Evolutionary conservation across 2,113 vertebrate genomes (phyloP), one percentile per base, ranked within the genome.

Genomic region (Pterocles burchelli): DNA sequence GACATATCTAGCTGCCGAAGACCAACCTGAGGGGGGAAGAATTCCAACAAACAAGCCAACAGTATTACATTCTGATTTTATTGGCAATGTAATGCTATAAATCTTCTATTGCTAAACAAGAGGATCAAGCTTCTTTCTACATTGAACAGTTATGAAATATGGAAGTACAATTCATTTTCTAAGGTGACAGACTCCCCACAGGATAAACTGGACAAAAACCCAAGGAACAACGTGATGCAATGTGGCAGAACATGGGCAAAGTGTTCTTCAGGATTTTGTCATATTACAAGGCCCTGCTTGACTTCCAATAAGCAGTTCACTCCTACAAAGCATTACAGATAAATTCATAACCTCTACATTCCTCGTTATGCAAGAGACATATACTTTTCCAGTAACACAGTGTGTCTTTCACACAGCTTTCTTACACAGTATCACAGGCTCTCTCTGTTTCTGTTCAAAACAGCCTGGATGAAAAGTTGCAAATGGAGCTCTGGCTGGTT

Each of bases 1-100:
- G 99, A 99, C 99, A 99, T 99, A 97, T 99, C 99, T 96, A 99
- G 99, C 97, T 99, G 99, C 52, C 99, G 99, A 91, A 99, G 97
- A 19, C 99, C 99, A 95, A 99, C 99, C 99, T 99, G 85, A 61
- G 25, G 38, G 58, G n/a, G 45, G 4, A 80, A 57, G 48, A 65
- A 66, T 62, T 43, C 41, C 83, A 79, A 52, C 51, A 79, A 70
- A 52, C 18, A 83, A 81, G 72, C 20, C 29, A 29, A 33, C 17
- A 22, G 33, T 38, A 66, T 81, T 80, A 83, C 67, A 10, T 18
- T 74, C 62, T n/a, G 19, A 67, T 84, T 86, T 83, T 48, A 88
- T 33, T 74, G 57, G 18, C 68, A 85, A 48, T 43, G 31, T 21
- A 68, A 61, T 38, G 11, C 17, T 48, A 6, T 19, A 0, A 59